A percentile compares a stretch with the other conserved stretches of the same genome.
These are phyloP conservation scores for Oophaga pumilio DNA, from an alignment of 2,113 vertebrate species.

Conservation along the genomic window DNA sequence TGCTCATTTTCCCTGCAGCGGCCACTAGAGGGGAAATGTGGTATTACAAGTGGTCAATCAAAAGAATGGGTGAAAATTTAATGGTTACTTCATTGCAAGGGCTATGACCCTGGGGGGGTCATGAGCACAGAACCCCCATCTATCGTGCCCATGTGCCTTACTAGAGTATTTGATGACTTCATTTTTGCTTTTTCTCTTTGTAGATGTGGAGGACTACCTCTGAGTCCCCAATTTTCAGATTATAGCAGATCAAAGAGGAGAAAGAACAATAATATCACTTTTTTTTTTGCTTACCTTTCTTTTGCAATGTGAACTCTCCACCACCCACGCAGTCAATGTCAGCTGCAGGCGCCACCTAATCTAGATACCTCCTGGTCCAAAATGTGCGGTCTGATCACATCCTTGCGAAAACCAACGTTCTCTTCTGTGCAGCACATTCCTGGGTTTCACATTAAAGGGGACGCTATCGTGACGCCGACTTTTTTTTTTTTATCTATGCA, in stretches of 20 bases:
- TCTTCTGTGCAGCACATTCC: constrained; percentile 7
- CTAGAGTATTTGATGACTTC: too few relatives aligned
- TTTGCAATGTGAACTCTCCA: constrained; percentile 42
- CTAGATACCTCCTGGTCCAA: constrained; percentile 29
- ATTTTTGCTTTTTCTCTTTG: background rate
- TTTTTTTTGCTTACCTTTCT: constrained; percentile 29
- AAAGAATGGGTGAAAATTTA: background rate
- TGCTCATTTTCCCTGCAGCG: background rate
- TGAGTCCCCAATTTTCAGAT: background rate
- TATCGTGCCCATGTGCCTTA: too few relatives aligned
- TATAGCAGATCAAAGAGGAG: background rate
- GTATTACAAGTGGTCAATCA: background rate
- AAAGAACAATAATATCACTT: constrained; percentile 1
- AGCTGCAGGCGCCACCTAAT: constrained; percentile 35
- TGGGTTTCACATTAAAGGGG: background rate
- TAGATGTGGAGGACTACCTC: background rate
- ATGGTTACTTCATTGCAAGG: too few relatives aligned
- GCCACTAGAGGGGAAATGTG: background rate
- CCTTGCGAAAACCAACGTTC: constrained; percentile 22
- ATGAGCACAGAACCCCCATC: too few relatives aligned
- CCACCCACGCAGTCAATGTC: constrained; percentile 28
- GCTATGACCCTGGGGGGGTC: too few relatives aligned
- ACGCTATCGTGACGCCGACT: background rate
- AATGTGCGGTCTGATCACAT: constrained; percentile 17
- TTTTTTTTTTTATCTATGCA: background rate